Evolutionary conservation across 35 echinoderm and acorn worm genomes (phyloP), one percentile per base, ranked within the genome.

Genomic region (Acanthaster planci): DNA sequence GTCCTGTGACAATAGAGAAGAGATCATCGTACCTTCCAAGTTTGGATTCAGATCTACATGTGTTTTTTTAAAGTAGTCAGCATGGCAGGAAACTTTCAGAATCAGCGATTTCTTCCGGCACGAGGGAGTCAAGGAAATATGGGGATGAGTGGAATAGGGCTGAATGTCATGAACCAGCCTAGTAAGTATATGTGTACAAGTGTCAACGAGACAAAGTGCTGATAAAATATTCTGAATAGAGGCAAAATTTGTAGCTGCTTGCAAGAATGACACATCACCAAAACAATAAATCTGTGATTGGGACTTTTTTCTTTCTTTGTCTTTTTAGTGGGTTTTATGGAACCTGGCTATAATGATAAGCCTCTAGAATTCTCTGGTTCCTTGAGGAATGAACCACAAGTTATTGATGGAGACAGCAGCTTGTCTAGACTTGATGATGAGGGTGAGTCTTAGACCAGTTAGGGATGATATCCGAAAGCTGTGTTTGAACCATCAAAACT

Each of bases 71-170:
- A 47, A n/a, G n/a, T n/a, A n/a, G 4, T 12, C 42, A 47, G 42
- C 42, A 72, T 72, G 64, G 64, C 64, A 0, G 64, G 64, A 26
- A 72, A 72, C 64, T 72, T 23, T 72, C 64, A 26, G 26, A 72
- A 72, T 26, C 23, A 34, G 34, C 64, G 34, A 23, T 72, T 26
- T 72, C 18, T 72, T 4, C 64, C 22, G 15, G 26, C 21, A 72
- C 64, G 42, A 47, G 42, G 42, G 12, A 72, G 7, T 26, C 64
- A 26, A 0, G 64, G 64, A 72, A 72, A 72, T 72, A 72, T 72
- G 64, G 42, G 42, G 4, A 12, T 47, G 42, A 26, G 19, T 30
- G 64, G 64, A 8, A 72, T 72, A 26, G 64, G 64, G 19, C 18
- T 34, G 30, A 72, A 31, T 10, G 34, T 26, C 14, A 72, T 72